Evolutionary conservation across 2,888 invertebrate species (phyloP).

Genomic region (Hirudinaria manillensis): DNA sequence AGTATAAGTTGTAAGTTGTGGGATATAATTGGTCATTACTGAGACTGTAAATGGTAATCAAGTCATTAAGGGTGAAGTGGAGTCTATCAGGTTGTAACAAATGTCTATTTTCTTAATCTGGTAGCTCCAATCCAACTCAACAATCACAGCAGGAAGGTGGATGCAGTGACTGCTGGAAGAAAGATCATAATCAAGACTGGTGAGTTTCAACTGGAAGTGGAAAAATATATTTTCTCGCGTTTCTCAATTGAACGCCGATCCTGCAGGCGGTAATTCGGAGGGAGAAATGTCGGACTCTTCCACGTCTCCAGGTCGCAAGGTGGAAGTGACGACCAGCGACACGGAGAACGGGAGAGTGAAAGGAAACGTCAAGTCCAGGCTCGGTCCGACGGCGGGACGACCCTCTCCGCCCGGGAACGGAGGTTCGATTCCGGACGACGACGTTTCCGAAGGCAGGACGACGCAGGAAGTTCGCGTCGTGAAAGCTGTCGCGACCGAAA

Average conservation of each 20-base stretch:
- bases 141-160: neutral
- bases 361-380: conserved; percentile 2
- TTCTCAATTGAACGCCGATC: neutral
- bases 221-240: neutral
- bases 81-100: too few species aligned
- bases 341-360: neutral
- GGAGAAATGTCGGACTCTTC: neutral
- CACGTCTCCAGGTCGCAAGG: neutral
- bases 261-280: neutral
- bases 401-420: neutral
- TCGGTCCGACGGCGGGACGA: neutral
- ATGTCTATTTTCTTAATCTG: too few species aligned
- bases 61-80: too few species aligned
- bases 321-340: conserved; percentile 1
- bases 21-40: too few species aligned
- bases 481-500: neutral
- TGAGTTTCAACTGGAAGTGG: neutral
- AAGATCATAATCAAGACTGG: neutral
- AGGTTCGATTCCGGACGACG: too few species aligned
- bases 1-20: too few species aligned
- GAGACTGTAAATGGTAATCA: too few species aligned
- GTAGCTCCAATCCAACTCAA: too few species aligned
- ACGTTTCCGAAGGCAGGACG: too few species aligned
- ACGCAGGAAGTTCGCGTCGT: too few species aligned
- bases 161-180: neutral